Evolutionary conservation across 2,113 vertebrate genomes (phyloP).

Genomic region (Mesembrinibis cayennensis): DNA sequence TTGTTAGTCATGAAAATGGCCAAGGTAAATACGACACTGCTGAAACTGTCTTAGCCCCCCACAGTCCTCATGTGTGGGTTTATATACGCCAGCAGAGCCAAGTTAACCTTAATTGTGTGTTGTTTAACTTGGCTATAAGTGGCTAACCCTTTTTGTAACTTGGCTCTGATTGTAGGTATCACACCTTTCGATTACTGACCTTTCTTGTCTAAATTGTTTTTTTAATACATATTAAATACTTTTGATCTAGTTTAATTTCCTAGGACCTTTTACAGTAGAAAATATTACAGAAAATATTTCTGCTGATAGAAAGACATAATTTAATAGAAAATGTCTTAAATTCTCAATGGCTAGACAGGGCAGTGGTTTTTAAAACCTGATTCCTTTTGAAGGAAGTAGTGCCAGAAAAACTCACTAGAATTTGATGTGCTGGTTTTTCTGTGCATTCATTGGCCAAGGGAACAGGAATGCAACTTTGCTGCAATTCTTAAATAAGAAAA

Average conservation of each 20-base stretch:
- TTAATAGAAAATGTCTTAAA: not conserved
- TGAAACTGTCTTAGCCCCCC: constrained; percentile 7
- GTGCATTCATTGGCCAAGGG: not conserved
- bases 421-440: not conserved
- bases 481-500: constrained; percentile 7
- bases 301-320: not conserved
- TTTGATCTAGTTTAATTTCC: constrained; percentile 54
- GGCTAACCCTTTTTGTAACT: not conserved
- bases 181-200: constrained; percentile 42
- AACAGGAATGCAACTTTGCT: not conserved
- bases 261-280: not conserved
- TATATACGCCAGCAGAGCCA: not conserved
- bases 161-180: constrained; percentile 6
- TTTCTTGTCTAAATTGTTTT: constrained; percentile 41
- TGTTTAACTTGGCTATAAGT: constrained; percentile 34
- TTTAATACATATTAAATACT: constrained; percentile 27
- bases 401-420: not conserved
- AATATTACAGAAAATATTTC: constrained; percentile 29
- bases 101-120: constrained; percentile 20
- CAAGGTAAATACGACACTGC: constrained; percentile 55
- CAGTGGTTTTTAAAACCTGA: not conserved
- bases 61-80: not conserved
- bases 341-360: not conserved
- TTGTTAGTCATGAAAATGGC: not conserved
- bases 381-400: not conserved